Conservation (phyloP, 1,140 invertebrate species). For the Trichonephila clavata region DNA sequence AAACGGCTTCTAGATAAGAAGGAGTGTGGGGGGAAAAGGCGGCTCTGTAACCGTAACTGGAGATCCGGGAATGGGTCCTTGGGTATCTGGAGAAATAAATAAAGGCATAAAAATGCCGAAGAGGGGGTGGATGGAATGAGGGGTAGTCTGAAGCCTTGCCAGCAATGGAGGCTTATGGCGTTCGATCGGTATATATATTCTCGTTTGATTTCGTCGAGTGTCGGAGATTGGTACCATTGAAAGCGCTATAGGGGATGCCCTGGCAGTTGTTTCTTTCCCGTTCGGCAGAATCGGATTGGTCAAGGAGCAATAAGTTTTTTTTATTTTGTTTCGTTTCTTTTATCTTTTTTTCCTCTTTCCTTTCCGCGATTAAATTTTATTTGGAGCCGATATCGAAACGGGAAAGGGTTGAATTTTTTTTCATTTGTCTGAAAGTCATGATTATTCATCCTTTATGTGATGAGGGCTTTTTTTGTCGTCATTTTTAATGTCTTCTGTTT, state of each 20-base stretch:
- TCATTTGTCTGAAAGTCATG: background rate
- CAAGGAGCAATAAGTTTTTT: slow-evolving; percentile 30
- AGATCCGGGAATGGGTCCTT: slow-evolving; percentile 64
- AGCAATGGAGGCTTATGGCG: slow-evolving; percentile 53
- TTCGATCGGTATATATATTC: slow-evolving; percentile 66
- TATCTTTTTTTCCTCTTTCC: background rate
- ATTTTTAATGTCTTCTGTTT: background rate
- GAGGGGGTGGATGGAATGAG: background rate
- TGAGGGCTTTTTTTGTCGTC: background rate
- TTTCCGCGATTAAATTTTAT: slow-evolving; percentile 30
- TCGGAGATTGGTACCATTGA: slow-evolving; percentile 43
- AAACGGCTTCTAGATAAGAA: slow-evolving; percentile 66
- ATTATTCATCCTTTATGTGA: background rate
- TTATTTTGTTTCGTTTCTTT: background rate
- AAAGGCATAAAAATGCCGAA: slow-evolving; percentile 70
- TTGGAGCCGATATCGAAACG: background rate
- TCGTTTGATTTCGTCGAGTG: slow-evolving; percentile 70
- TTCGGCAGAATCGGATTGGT: slow-evolving; percentile 16
- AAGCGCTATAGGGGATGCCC: slow-evolving; percentile 30
- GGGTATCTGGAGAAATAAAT: slow-evolving; percentile 70
- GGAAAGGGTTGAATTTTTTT: background rate
- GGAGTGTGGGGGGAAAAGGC: background rate
- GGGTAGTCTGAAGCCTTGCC: slow-evolving; percentile 52
- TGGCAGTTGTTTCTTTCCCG: background rate
- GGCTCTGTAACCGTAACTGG: slow-evolving; percentile 59